phyloP scores from a whole-genome alignment of 2,888 invertebrate species.

The Villa cingulata region DNA sequence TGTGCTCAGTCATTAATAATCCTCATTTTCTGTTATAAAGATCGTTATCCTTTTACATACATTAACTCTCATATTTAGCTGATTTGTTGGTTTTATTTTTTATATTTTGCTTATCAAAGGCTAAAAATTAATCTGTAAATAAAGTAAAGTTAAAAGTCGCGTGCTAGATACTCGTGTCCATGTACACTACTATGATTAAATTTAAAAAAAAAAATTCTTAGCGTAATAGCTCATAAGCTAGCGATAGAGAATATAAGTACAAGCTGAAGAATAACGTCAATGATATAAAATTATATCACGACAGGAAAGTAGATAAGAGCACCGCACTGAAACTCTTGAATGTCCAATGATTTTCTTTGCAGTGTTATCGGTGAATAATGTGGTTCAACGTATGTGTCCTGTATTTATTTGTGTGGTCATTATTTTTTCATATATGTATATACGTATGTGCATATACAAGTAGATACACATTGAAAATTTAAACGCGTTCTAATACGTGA shows the following conservation, averaged over 20 bases:
- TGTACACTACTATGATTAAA: no score
- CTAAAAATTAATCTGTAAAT: background rate
- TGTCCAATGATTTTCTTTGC: constrained; percentile 7
- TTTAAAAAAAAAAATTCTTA: no score
- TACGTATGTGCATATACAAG: no score
- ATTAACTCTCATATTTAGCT: constrained; percentile 8
- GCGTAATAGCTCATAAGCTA: no score
- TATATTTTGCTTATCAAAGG: background rate
- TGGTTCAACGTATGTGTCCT: background rate
- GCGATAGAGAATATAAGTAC: no score
- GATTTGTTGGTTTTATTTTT: background rate
- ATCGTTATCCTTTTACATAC: constrained; percentile 17
- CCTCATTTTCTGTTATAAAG: constrained; percentile 21
- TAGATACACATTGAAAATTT: no score
- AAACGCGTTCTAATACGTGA: no score
- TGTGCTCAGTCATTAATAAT: constrained; percentile 18
- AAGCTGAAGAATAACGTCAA: constrained; percentile 17
- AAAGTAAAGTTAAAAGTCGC: background rate
- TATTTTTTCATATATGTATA: constrained; percentile 4
- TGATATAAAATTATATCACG: constrained; percentile 36
- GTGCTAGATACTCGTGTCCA: background rate
- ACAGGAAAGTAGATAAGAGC: constrained; percentile 38
- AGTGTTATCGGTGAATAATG: constrained; percentile 1
- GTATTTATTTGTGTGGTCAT: constrained; percentile 11
- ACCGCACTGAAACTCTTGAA: constrained; percentile 2